phyloP scores from a whole-genome alignment of 2,113 vertebrate species.

The Apodemus sylvaticus region DNA sequence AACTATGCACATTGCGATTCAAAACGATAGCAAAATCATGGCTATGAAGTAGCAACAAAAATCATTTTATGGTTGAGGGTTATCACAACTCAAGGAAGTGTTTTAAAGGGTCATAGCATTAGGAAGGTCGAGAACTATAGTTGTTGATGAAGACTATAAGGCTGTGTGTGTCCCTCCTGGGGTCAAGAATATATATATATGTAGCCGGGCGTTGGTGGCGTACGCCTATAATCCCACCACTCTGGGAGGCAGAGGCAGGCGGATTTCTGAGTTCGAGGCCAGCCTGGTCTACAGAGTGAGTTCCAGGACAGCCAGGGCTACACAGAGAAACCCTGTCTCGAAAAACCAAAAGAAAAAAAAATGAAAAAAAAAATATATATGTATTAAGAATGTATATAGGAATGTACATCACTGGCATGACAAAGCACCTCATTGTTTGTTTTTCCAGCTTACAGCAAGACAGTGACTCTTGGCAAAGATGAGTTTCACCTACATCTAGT shows the following conservation, averaged over 20 bases:
- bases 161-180: background rate
- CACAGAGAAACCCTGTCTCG: too few relatives aligned
- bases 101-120: background rate
- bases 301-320: too few relatives aligned
- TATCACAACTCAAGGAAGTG: background rate
- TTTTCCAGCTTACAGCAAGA: slow-evolving; percentile 89
- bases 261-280: too few relatives aligned
- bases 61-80: background rate
- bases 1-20: background rate
- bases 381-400: too few relatives aligned
- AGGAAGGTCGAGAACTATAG: background rate
- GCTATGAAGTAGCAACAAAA: background rate
- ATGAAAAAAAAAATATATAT: too few relatives aligned
- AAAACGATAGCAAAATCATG: background rate
- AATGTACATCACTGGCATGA: background rate
- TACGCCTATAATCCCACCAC: too few relatives aligned
- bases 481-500: slow-evolving; percentile 93
- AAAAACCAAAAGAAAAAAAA: too few relatives aligned
- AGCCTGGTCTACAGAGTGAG: too few relatives aligned
- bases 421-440: slow-evolving; percentile 24
- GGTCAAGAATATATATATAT: slow-evolving; percentile 4
- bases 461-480: slow-evolving; percentile 88
- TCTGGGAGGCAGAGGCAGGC: too few relatives aligned
- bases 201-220: too few relatives aligned
- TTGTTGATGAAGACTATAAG: background rate